Conservation (phyloP, 2,888 invertebrate species). For the Bursaphelenchus okinawaensis region DNA sequence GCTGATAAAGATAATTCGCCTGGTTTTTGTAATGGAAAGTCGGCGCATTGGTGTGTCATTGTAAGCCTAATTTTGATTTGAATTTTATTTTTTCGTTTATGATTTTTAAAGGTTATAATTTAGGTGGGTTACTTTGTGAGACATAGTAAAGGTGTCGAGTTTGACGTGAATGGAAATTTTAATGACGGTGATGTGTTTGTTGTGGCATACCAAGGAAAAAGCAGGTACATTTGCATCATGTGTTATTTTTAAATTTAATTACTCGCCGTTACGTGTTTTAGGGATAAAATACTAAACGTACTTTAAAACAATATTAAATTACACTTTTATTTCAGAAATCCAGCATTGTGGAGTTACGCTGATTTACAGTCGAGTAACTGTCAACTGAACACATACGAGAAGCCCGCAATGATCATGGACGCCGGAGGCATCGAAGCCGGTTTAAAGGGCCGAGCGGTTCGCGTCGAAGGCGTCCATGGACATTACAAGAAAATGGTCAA, state of each 20-base stretch:
- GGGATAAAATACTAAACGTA: too few relatives aligned
- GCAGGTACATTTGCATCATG: constrained; percentile 38
- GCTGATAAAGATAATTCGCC: constrained; percentile 51
- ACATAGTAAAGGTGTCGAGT: neutral
- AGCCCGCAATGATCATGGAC: constrained; percentile 27
- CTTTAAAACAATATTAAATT: too few relatives aligned
- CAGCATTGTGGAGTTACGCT: constrained; percentile 37
- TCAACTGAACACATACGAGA: constrained; percentile 37
- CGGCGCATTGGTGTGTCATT: constrained; percentile 51
- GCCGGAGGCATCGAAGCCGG: constrained; percentile 20
- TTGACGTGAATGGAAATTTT: constrained; percentile 3
- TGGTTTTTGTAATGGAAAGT: constrained; percentile 31
- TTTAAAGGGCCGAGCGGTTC: constrained; percentile 7
- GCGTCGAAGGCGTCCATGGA: neutral
- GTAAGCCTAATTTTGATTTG: constrained; percentile 26
- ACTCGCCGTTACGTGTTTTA: too few relatives aligned
- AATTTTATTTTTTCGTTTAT: neutral
- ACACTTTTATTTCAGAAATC: constrained; percentile 22
- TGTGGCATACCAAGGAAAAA: constrained; percentile 45
- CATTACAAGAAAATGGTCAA: constrained; percentile 3
- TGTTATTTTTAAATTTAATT: constrained; percentile 9
- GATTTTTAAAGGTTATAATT: neutral
- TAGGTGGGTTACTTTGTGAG: constrained; percentile 28
- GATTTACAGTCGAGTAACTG: constrained; percentile 38
- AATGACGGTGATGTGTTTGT: constrained; percentile 23